Conservation (phyloP, 92 coral and sea anemone species). For the Paragorgia papillata region DNA sequence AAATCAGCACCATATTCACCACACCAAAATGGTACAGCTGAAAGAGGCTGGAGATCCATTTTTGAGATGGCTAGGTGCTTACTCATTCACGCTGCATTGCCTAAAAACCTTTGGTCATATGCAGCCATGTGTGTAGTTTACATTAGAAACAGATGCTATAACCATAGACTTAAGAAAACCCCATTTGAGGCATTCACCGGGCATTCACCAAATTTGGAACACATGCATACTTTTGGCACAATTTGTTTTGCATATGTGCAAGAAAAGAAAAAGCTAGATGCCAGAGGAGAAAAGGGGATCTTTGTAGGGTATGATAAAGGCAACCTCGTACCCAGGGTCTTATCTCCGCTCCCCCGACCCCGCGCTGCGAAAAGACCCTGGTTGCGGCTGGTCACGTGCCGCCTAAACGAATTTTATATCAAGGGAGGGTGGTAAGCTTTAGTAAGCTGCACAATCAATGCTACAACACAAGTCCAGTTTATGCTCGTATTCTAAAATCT, state of each 20-base stretch:
- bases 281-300: constrained; percentile 44
- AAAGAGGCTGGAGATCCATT: constrained; percentile 53
- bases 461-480: too few relatives aligned
- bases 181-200: constrained; percentile 51
- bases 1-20: constrained; percentile 56
- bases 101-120: constrained; percentile 59
- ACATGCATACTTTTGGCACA: constrained; percentile 59
- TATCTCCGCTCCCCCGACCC: too few relatives aligned
- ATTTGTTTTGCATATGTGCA: constrained; percentile 53
- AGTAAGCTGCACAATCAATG: too few relatives aligned
- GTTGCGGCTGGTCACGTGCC: too few relatives aligned
- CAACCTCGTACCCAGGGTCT: too few relatives aligned
- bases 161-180: constrained; percentile 54
- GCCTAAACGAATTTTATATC: too few relatives aligned
- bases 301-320: constrained; percentile 61
- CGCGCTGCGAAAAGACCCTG: too few relatives aligned
- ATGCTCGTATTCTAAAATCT: too few relatives aligned
- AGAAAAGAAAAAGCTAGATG: constrained; percentile 44
- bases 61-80: constrained; percentile 54
- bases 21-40: constrained; percentile 59
- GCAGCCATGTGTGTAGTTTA: constrained; percentile 58
- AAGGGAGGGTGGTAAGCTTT: too few relatives aligned
- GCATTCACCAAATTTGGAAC: constrained; percentile 42
- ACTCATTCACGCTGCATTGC: constrained; percentile 38
- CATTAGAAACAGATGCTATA: constrained; percentile 58